Evolutionary conservation across 2,113 vertebrate genomes (phyloP).

Genomic region (Stictonetta naevosa): DNA sequence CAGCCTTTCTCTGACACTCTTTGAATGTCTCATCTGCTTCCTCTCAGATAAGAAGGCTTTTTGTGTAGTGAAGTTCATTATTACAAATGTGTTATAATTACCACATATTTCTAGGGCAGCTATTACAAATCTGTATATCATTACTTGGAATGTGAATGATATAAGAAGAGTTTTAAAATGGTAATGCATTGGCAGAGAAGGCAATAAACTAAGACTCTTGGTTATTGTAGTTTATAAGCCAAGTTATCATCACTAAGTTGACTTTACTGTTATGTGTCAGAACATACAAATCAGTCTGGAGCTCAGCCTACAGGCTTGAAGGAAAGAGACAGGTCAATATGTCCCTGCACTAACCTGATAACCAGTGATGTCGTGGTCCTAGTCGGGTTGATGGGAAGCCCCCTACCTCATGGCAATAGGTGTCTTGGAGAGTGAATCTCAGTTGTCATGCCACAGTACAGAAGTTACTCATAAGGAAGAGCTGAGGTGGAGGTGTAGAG

Average conservation of each 20-base stretch:
- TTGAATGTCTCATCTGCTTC: not conserved
- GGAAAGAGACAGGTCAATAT: not conserved
- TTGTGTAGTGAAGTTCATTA: not conserved
- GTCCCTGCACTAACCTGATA: not conserved
- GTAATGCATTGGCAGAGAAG: not conserved
- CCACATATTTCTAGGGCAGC: not conserved
- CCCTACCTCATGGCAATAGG: not conserved
- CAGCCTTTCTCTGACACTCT: not conserved
- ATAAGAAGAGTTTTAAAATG: not conserved
- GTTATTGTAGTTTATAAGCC: not conserved
- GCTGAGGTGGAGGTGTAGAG: not conserved
- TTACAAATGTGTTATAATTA: not conserved
- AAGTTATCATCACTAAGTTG: not conserved
- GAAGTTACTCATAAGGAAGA: not conserved
- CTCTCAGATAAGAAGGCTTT: not conserved
- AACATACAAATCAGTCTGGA: not conserved
- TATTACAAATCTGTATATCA: not conserved
- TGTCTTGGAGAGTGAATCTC: not conserved
- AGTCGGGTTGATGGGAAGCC: fast-evolving
- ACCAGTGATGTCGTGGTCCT: not conserved
- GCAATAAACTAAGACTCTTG: not conserved
- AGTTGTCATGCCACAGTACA: not conserved
- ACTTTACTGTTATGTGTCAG: not conserved
- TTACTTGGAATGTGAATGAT: not conserved
- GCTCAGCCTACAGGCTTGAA: not conserved